Base-by-base conservation (phyloP, 2,797 vertebrate species). In the Helarctos malayanus region DNA sequence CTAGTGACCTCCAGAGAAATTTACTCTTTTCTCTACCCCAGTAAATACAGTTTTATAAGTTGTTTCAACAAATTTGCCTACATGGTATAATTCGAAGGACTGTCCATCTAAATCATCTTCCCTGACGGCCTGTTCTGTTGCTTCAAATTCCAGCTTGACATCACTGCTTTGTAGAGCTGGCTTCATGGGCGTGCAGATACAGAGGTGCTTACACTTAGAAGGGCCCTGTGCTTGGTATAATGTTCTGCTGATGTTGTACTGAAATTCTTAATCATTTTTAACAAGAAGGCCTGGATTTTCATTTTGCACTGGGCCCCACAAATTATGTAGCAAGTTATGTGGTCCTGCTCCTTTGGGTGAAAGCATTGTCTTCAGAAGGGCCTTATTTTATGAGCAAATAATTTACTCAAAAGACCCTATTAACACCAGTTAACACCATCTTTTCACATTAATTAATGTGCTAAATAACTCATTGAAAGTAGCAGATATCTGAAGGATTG, bases 391-490 rank as follows among this genome's bases (percentile, higher is more conserved):
- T 56, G 29, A 87, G 65, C 18, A 47, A 87, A 81, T 47, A 45
- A 73, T 73, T 87, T 56, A 75, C 18, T 76, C 85, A 15, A 52
- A 54, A 73, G 80, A 45, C 15, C 14, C 19, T 38, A 41, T 59
- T n/a, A 85, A 85, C 25, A 41, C 49, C 54, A 63, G 41, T 85
- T 52, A 86, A n/a, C n/a, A 29, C 18, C 82, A 65, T 63, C 87
- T 54, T 57, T 68, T 65, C 65, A n/a, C 47, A 56, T 63, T 75
- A 49, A 38, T 76, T 84, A 89, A 79, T 56, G 38, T 90, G 47
- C n/a, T 65, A 41, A 75, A 54, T 85, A 85, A 41, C 57, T 61
- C 52, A 78, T 13, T 45, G 29, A 49, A 75, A 49, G 80, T 14
- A 54, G 25, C 61, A 56, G 59, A 68, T 29, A 14, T 84, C 47